Evolutionary conservation across 2,113 vertebrate species (phyloP).

Genomic region (Anarrhichthys ocellatus): DNA sequence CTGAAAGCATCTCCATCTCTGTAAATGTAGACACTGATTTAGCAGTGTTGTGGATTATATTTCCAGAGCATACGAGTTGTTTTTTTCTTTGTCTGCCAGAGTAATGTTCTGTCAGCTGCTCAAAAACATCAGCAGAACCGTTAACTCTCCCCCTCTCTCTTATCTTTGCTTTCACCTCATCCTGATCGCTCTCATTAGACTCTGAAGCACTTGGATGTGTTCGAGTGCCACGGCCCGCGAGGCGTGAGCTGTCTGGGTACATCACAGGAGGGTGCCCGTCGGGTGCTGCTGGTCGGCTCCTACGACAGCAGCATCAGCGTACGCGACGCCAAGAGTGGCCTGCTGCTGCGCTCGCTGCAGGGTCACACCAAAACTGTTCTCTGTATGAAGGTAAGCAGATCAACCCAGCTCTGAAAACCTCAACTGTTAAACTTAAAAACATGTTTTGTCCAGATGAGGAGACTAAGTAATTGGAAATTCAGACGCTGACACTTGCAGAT

Average conservation of each 20-base stretch:
- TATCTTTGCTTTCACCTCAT: neutral
- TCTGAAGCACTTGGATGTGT: slow-evolving; percentile 89
- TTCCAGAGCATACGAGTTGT: neutral
- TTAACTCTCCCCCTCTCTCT: neutral
- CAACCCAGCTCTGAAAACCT: neutral
- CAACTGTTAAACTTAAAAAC: neutral
- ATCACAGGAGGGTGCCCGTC: slow-evolving; percentile 93
- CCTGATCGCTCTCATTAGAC: slow-evolving; percentile 77
- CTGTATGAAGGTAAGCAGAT: slow-evolving; percentile 91
- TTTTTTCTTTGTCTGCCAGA: neutral
- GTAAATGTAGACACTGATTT: neutral
- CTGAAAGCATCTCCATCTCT: neutral
- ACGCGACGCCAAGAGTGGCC: slow-evolving; percentile 90
- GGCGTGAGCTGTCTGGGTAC: slow-evolving; percentile 95
- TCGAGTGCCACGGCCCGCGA: slow-evolving; percentile 94
- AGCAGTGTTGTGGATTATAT: neutral
- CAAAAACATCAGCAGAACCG: neutral
- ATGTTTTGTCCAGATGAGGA: neutral
- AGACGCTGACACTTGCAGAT: neutral
- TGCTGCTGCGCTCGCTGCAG: slow-evolving; percentile 92
- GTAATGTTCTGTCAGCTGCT: neutral
- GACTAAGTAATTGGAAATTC: neutral
- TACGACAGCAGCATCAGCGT: slow-evolving; percentile 97
- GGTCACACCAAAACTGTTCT: slow-evolving; percentile 97
- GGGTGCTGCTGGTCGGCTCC: slow-evolving; percentile 94